Percentiles rank a stretch among this genome's conserved stretches.
phyloP scores from a whole-genome alignment of 92 coral and sea anemone genomes.

The Epizoanthus illoricatus region DNA sequence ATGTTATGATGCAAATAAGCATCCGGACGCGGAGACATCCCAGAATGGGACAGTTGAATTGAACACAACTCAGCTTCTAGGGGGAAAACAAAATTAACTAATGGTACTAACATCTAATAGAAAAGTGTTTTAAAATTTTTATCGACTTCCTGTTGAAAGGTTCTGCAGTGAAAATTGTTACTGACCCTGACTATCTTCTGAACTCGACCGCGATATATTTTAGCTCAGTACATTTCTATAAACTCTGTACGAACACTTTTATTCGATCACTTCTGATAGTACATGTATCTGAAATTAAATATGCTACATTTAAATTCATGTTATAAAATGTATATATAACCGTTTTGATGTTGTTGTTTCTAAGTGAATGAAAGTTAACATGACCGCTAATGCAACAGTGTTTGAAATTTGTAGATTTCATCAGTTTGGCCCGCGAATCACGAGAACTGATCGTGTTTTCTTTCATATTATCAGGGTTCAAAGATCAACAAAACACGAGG shows the following conservation, averaged over 20 bases:
- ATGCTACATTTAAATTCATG: background rate
- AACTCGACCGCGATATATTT: too few species aligned
- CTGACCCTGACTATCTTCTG: too few species aligned
- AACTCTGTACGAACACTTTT: too few species aligned
- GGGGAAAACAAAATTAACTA: too few species aligned
- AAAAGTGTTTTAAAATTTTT: too few species aligned
- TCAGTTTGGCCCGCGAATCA: background rate
- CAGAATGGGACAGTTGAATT: constrained; percentile 9
- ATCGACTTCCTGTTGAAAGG: too few species aligned
- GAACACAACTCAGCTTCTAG: too few species aligned
- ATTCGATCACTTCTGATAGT: too few species aligned
- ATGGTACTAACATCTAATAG: too few species aligned
- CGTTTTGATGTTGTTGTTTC: background rate
- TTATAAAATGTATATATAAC: background rate
- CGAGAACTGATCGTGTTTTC: background rate
- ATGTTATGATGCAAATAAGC: constrained; percentile 28
- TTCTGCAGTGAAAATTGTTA: too few species aligned
- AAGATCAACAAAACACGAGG: constrained; percentile 8
- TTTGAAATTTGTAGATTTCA: background rate
- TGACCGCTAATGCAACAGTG: background rate
- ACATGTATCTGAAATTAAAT: background rate
- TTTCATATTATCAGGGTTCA: constrained; percentile 16
- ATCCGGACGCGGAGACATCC: constrained; percentile 23
- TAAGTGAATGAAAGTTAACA: background rate
- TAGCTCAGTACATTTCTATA: too few species aligned